Conservation (phyloP, 2,113 vertebrate species). For the Pungitius pungitius region DNA sequence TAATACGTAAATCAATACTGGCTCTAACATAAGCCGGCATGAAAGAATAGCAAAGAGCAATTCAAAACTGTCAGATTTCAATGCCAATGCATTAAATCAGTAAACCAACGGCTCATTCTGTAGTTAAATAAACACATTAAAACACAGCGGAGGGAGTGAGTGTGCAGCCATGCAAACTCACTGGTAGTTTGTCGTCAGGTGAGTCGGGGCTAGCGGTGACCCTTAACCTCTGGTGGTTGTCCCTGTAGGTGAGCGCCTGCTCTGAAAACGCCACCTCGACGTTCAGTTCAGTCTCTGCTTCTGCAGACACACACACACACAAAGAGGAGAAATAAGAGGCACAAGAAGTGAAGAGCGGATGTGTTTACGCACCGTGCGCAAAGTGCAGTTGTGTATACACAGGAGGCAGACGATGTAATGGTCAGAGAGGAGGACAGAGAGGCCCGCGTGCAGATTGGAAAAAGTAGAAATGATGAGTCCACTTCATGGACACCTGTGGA, state of each 20-base stretch:
- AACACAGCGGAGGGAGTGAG: not conserved
- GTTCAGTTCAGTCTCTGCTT: constrained; percentile 87
- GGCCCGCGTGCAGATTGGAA: not conserved
- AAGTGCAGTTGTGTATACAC: constrained; percentile 51
- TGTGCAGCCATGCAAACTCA: constrained; percentile 73
- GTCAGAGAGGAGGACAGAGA: constrained; percentile 12
- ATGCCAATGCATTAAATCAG: not conserved
- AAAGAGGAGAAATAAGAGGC: constrained; percentile 11
- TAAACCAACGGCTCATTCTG: too few species aligned
- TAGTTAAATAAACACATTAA: not conserved
- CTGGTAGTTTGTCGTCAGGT: constrained; percentile 85
- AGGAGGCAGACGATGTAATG: not conserved
- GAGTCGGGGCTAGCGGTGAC: constrained; percentile 64
- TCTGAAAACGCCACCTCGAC: constrained; percentile 94
- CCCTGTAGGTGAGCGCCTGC: constrained; percentile 88
- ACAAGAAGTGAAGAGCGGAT: not conserved
- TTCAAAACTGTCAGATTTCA: not conserved
- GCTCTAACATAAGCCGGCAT: not conserved
- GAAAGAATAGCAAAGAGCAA: not conserved
- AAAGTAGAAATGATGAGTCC: not conserved
- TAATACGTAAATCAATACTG: not conserved
- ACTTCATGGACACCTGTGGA: not conserved
- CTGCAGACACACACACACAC: constrained; percentile 41
- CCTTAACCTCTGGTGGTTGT: constrained; percentile 73
- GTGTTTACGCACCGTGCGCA: constrained; percentile 25